phyloP scores from a whole-genome alignment of 35 echinoderm and acorn worm genomes.

The Apostichopus parvimensis region DNA sequence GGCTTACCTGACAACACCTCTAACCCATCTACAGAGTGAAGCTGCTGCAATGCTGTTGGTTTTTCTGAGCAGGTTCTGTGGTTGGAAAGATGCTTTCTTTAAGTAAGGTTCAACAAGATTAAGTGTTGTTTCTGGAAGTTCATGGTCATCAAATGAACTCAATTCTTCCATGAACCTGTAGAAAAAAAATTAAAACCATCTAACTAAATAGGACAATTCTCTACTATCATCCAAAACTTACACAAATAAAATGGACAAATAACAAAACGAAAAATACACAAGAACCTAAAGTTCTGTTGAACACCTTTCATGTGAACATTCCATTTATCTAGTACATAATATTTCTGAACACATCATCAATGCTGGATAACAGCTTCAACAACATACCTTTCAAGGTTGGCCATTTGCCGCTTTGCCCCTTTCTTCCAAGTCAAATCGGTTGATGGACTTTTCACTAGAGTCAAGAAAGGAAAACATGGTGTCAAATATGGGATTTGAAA shows the following conservation, averaged over 20 bases:
- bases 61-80: constrained; percentile 90
- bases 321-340: too few species aligned
- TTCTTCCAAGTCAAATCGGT: constrained; percentile 99
- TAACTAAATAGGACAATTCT: too few species aligned
- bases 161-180: constrained; percentile 92
- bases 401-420: constrained; percentile 97
- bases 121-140: constrained; percentile 90
- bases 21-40: constrained; percentile 94
- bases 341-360: background rate
- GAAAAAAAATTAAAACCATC: background rate
- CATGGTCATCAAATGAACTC: constrained; percentile 86
- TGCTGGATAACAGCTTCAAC: background rate
- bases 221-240: too few species aligned
- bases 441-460: constrained; percentile 93
- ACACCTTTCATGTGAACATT: too few species aligned
- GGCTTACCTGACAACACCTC: constrained; percentile 86
- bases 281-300: too few species aligned
- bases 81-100: constrained; percentile 95
- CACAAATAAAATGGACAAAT: too few species aligned
- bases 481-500: too few species aligned
- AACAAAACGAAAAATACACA: too few species aligned
- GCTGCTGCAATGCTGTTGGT: constrained; percentile 58
- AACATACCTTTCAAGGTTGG: constrained; percentile 92
- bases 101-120: constrained; percentile 98
- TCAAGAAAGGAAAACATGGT: background rate